These are phyloP conservation scores for Malurus splendens DNA, from an alignment of 2,797 vertebrate species.

Conservation along the genomic window DNA sequence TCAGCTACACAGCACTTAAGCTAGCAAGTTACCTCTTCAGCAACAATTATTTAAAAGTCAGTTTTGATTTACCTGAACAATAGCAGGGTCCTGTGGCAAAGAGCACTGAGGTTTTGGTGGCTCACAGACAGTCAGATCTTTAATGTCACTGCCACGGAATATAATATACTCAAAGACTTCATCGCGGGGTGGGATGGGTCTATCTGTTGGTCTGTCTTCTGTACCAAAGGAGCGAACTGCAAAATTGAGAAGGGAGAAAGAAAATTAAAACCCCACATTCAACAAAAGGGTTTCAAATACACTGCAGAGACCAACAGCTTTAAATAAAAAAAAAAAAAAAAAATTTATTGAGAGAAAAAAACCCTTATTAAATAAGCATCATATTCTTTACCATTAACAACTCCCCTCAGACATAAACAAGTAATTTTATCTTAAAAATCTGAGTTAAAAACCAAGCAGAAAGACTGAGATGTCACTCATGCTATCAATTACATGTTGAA, in stretches of 20 bases:
- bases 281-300: neutral
- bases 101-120: conserved; percentile 90
- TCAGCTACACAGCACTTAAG: neutral
- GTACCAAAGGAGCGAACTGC: conserved; percentile 97
- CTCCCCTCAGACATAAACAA: neutral
- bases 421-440: neutral
- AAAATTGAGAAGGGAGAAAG: neutral
- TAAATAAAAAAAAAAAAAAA: neutral
- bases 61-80: conserved; percentile 83
- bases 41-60: neutral
- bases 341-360: neutral
- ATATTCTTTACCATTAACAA: neutral
- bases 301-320: neutral
- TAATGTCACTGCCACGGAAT: conserved; percentile 96
- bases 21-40: neutral
- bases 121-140: conserved; percentile 98
- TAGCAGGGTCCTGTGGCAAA: conserved; percentile 95
- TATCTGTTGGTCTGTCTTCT: conserved; percentile 92
- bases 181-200: conserved; percentile 94
- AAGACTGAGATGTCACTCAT: neutral
- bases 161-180: conserved; percentile 98
- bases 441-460: neutral
- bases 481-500: neutral
- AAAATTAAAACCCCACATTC: neutral
- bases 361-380: neutral